Evolutionary conservation across 2,888 invertebrate species (phyloP), one percentile per base, ranked within the genome.

Genomic region (Limnephilus auricula): DNA sequence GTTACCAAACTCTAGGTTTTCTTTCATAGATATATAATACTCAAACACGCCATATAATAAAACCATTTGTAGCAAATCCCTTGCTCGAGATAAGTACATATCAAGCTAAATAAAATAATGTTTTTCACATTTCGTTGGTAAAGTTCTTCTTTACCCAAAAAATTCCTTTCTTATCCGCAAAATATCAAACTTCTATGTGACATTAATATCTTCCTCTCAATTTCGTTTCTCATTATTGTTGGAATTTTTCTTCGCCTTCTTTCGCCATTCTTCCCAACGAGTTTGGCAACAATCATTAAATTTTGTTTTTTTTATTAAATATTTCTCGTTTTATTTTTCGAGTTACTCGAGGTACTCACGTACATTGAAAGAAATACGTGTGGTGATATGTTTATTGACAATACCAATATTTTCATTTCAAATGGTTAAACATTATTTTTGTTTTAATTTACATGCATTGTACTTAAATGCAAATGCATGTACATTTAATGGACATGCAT

Each of bases 181-280:
- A 65, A 65, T 65, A 65, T n/a, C 65, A 25, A 65, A 65, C 65
- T 65, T 65, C 25, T 6, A 9, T 65, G 65, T 65, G 65, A 25
- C 65, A 65, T 65, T n/a, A 65, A 65, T 65, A 65, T 65, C 65
- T 65, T 65, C 65, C 65, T n/a, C n/a, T 65, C 65, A 65, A 65
- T 65, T 65, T 65, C 65, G 25, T 6, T n/a, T 65, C 65, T 65
- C 65, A 65, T 65, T 65, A 65, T 65, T 65, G 6, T 65, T 65
- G 65, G 25, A 65, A 25, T 9, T 65, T 65, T 65, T 65, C 65
- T 65, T 65, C 65, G 65, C 25, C n/a, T 65, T 50, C 5, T 25
- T 65, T 65, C 25, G 6, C 25, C 65, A 65, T 6, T 5, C 25
- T 65, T 65, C n/a, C 25, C 25, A 65, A n/a, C 65, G 9, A 65